Base-by-base conservation (phyloP, 64 coral and sea anemone species). In the Actinia tenebrosa region DNA sequence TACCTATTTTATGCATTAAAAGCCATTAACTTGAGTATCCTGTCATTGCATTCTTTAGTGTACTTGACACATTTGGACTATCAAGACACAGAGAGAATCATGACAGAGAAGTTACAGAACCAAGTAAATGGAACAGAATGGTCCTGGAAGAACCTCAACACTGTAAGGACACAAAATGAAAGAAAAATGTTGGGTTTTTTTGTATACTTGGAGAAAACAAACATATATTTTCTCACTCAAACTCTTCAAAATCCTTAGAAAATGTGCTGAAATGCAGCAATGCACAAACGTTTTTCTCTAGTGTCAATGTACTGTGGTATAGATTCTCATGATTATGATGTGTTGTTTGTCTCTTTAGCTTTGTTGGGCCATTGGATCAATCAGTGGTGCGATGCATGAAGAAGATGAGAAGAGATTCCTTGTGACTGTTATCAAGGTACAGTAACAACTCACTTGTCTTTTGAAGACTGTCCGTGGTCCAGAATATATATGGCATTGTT, bases 381-480 rank as follows among this genome's bases (percentile, higher is more conserved):
- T 98, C 72, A 98, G 96, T 98, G 96, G 96, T 86, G 96, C 96
- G 15, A 98, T 98, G 96, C 96, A 98, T 50, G 96, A 98, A 72
- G 96, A 98, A 90, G 96, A 98, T 89, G 96, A 98, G 22, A 98
- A 98, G 62, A 92, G 96, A 85, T 98, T 98, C 64, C 88, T 98
- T 59, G 96, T 98, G 3, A 98, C 96, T 44, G 96, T 98, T 27
- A 98, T 98, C 72, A 98, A 98, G 95, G 95, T 98, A 89, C 0
- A 27, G 22, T 25, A 71, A 19, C 16, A 64, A 64, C 15, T 19
- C 54, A 77, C 77, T 43, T 55, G 44, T 77, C 52, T 22, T 64
- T 22, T 62, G 30, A 37, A 86, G 42, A 11, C 25, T 27, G 63
- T 7, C 6, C 19, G n/a, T 7, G 19, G 3, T n/a, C 6, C 10